These are phyloP conservation scores for Sarcoramphus papa DNA, from an alignment of 2,797 vertebrate species.

Conservation along the genomic window DNA sequence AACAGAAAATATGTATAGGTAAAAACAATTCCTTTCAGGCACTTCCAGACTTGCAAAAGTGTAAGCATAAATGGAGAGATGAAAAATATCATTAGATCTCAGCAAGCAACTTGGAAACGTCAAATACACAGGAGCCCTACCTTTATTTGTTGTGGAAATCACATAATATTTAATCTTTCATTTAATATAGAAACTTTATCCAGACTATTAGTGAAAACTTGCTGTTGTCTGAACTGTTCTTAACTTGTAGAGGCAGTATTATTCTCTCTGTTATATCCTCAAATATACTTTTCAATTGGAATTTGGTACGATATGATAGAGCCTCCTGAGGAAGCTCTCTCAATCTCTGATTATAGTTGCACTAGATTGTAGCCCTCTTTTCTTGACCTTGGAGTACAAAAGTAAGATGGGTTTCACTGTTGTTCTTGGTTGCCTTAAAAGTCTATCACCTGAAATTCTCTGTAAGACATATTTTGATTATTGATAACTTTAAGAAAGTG, in stretches of 20 bases:
- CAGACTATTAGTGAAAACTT: not conserved
- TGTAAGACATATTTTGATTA: not conserved
- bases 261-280: not conserved
- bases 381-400: not conserved
- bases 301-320: not conserved
- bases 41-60: constrained; percentile 34
- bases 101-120: not conserved
- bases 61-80: not conserved
- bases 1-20: not conserved
- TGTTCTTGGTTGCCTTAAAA: not conserved
- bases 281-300: not conserved
- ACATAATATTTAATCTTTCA: not conserved
- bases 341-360: not conserved
- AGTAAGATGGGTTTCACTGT: not conserved
- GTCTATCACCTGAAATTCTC: not conserved
- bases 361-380: not conserved
- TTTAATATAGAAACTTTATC: not conserved
- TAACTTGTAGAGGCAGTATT: not conserved
- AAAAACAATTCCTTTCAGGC: constrained; percentile 4
- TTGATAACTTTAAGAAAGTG: not conserved
- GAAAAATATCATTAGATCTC: constrained; percentile 16
- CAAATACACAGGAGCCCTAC: not conserved
- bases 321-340: not conserved
- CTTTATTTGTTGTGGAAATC: constrained; percentile 29
- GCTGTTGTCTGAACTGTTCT: not conserved